Base-by-base conservation (phyloP, 2,797 vertebrate species). In the Hafferia zeledoni region DNA sequence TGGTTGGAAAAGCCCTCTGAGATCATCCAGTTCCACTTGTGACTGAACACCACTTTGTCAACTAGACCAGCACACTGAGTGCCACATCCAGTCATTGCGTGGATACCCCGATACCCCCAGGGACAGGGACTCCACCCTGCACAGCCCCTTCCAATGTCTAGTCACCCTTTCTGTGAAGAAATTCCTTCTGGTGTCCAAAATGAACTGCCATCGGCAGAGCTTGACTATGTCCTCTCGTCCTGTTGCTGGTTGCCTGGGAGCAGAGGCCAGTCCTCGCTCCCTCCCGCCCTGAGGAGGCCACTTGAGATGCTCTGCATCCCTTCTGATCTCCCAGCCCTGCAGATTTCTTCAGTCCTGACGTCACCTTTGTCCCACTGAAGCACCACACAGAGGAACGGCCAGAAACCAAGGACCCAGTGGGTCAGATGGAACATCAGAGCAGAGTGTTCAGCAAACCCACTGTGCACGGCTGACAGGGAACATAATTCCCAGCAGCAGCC, bases 401-500 rank as follows among this genome's bases (percentile, higher is more conserved):
- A 28, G 23, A 77, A 39, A 0, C 0, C 1, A 3, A 41, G 1
- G 8, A 18, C 14, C 41, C 1, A 0, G 33, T 1, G 1, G 24
- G 31, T 24, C 20, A 7, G 61, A 18, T 4, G 10, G 27, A 11
- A 41, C 6, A 2, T 11, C 39, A 15, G 39, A 37, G 16, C 37
- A 7, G 27, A 0, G 0, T 1, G 3, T 11, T 23, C 56, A 10
- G 12, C 4, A 9, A 18, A 15, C 11, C n/a, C 37, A 3, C 64
- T 1, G 18, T 4, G 8, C 68, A 31, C 1, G 3, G 41, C 35
- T 28, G 50, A 19, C 49, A 6, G 52, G 15, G 11, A 78, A 25
- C 53, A 35, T 55, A 67, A 3, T 2, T 5, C 5, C 20, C n/a
- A 19, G 22, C 71, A 55, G 43, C 75, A 30, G n/a, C 7, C 9